Evolutionary conservation across 2,888 invertebrate species (phyloP).

Genomic region (Nymphalis c-album): DNA sequence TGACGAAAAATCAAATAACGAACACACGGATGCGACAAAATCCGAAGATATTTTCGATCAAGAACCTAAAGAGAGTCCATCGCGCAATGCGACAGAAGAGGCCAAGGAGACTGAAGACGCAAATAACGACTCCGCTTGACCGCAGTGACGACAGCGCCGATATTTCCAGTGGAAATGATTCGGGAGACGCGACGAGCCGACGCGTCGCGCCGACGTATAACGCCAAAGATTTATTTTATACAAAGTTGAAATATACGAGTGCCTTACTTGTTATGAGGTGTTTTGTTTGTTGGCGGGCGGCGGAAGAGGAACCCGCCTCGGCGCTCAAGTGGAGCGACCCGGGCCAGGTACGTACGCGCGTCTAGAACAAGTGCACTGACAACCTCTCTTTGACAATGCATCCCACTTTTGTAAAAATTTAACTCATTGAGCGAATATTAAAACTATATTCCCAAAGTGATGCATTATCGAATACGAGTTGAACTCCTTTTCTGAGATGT

Average conservation of each 20-base stretch:
- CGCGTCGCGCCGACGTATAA: slow-evolving; percentile 45
- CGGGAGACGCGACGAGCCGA: slow-evolving; percentile 64
- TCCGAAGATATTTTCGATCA: slow-evolving; percentile 56
- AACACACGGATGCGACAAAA: slow-evolving; percentile 29
- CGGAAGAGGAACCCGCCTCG: slow-evolving; percentile 84
- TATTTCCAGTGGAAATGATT: slow-evolving; percentile 76
- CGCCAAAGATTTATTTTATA: slow-evolving; percentile 77
- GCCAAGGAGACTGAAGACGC: slow-evolving; percentile 33
- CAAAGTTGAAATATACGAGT: slow-evolving; percentile 78
- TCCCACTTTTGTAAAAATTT: background rate
- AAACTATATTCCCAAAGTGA: slow-evolving; percentile 5
- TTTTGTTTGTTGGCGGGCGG: slow-evolving; percentile 69
- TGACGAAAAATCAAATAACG: slow-evolving; percentile 18
- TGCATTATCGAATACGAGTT: slow-evolving; percentile 19
- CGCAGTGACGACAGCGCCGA: slow-evolving; percentile 59
- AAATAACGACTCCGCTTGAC: slow-evolving; percentile 55
- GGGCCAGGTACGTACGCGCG: slow-evolving; percentile 88
- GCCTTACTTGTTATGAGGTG: slow-evolving; percentile 79
- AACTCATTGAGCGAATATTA: background rate
- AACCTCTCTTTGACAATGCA: slow-evolving; percentile 25
- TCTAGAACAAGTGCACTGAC: slow-evolving; percentile 61
- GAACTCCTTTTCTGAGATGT: slow-evolving; percentile 17
- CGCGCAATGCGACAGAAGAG: background rate
- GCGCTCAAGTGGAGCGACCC: slow-evolving; percentile 89
- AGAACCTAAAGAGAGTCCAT: slow-evolving; percentile 22